phyloP scores from a whole-genome alignment of 2,113 vertebrate genomes.

The Oryzias celebensis region DNA sequence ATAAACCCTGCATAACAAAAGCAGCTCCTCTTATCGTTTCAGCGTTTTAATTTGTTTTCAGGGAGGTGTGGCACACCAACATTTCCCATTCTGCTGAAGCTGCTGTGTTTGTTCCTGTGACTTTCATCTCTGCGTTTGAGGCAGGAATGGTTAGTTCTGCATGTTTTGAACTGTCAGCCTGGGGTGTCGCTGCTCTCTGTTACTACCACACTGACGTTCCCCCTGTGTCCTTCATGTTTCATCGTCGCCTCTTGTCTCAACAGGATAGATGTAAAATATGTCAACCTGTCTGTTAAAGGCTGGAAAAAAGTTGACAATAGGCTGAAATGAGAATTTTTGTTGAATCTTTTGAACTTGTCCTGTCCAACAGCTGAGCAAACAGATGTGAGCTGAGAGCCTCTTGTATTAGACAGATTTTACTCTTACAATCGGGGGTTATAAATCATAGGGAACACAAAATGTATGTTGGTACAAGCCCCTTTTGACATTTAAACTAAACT shows the following conservation, averaged over 20 bases:
- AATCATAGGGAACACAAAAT: too few species aligned
- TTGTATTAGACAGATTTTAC: too few species aligned
- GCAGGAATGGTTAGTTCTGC: not conserved
- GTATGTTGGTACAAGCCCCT: too few species aligned
- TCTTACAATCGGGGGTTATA: too few species aligned
- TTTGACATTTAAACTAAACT: too few species aligned
- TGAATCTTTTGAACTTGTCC: too few species aligned
- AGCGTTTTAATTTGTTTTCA: conserved; percentile 27
- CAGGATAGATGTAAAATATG: too few species aligned
- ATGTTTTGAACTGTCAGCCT: not conserved
- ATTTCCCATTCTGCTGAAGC: conserved; percentile 26
- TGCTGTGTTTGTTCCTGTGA: conserved; percentile 13
- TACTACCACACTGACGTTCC: conserved; percentile 29
- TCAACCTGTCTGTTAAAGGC: too few species aligned
- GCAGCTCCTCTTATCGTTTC: not conserved
- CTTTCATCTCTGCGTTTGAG: conserved; percentile 4
- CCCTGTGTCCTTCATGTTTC: conserved; percentile 53
- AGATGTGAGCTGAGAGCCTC: too few species aligned
- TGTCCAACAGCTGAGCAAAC: too few species aligned
- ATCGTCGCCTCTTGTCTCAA: not conserved
- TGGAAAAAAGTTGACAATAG: too few species aligned
- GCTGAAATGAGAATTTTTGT: too few species aligned
- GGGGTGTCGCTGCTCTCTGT: conserved; percentile 12
- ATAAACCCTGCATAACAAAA: not conserved
- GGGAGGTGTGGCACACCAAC: conserved; percentile 33